Conservation (phyloP, 2,113 vertebrate species). For the Colossoma macropomum region DNA sequence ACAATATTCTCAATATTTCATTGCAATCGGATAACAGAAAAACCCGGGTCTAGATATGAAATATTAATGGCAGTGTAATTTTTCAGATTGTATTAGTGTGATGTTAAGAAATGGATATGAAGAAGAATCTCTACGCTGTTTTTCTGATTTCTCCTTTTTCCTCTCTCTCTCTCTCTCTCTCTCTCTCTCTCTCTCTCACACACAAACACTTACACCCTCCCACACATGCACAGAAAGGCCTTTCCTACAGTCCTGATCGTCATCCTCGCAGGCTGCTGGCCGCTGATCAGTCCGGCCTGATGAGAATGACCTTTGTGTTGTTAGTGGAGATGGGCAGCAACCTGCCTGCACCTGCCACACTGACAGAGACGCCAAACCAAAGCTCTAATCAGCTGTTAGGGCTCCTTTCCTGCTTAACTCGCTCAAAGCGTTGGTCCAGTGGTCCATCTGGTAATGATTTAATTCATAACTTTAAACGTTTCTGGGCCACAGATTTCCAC, state of each 20-base stretch:
- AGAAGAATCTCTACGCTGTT: too few relatives aligned
- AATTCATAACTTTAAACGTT: too few relatives aligned
- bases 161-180: neutral
- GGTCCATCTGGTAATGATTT: neutral
- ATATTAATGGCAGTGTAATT: too few relatives aligned
- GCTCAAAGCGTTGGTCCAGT: neutral
- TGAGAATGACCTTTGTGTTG: constrained; percentile 42
- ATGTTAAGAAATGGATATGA: too few relatives aligned
- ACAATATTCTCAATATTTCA: too few relatives aligned
- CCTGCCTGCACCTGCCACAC: neutral
- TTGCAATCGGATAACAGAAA: too few relatives aligned
- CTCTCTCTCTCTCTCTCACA: neutral
- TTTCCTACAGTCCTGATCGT: neutral
- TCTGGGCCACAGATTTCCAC: too few relatives aligned
- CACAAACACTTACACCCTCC: neutral
- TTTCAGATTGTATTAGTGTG: too few relatives aligned
- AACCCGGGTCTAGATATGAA: too few relatives aligned
- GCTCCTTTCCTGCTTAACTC: neutral
- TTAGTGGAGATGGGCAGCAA: neutral
- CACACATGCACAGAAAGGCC: neutral
- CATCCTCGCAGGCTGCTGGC: neutral
- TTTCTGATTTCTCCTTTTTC: too few relatives aligned
- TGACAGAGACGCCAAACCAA: neutral
- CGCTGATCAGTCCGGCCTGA: constrained; percentile 12
- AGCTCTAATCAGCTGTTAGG: neutral